Conservation (phyloP, 2,797 vertebrate genomes). For the Furcifer pardalis region DNA sequence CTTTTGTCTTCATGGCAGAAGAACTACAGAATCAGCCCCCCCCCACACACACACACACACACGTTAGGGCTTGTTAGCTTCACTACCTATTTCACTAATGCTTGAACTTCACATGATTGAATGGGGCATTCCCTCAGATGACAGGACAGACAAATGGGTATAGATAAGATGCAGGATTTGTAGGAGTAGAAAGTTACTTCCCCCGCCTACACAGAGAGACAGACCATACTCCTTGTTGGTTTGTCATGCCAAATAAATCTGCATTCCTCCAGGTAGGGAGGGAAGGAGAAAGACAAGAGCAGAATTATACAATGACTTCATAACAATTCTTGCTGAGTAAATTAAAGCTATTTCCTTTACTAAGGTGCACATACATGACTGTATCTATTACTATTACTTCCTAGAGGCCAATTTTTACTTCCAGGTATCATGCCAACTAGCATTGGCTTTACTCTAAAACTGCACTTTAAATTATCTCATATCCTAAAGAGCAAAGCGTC, state of each 20-base stretch:
- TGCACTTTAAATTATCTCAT: slow-evolving; percentile 42
- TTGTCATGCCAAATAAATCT: slow-evolving; percentile 41
- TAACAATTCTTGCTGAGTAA: slow-evolving; percentile 40
- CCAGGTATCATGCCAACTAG: slow-evolving; percentile 26
- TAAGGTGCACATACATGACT: slow-evolving; percentile 8
- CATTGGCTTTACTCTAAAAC: slow-evolving; percentile 51
- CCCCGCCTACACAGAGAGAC: background rate
- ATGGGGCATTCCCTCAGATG: slow-evolving; percentile 58
- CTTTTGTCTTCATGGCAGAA: slow-evolving; percentile 21
- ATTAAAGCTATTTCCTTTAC: slow-evolving; percentile 53
- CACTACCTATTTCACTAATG: slow-evolving; percentile 61
- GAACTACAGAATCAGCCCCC: slow-evolving; percentile 27
- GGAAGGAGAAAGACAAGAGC: slow-evolving; percentile 30
- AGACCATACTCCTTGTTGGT: slow-evolving; percentile 29
- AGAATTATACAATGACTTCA: slow-evolving; percentile 37
- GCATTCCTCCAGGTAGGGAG: slow-evolving; percentile 3
- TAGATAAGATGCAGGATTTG: slow-evolving; percentile 57
- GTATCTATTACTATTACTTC: slow-evolving; percentile 43
- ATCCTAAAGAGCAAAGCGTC: slow-evolving; percentile 8
- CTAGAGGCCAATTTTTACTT: slow-evolving; percentile 54
- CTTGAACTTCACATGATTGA: slow-evolving; percentile 53
- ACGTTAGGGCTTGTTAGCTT: slow-evolving; percentile 48
- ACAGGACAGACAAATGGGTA: slow-evolving; percentile 56
- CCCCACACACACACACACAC: no score
- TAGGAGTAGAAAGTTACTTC: slow-evolving; percentile 53